Base-by-base conservation (phyloP, 2,888 invertebrate genomes). In the Scaptomyza caliginosa region DNA sequence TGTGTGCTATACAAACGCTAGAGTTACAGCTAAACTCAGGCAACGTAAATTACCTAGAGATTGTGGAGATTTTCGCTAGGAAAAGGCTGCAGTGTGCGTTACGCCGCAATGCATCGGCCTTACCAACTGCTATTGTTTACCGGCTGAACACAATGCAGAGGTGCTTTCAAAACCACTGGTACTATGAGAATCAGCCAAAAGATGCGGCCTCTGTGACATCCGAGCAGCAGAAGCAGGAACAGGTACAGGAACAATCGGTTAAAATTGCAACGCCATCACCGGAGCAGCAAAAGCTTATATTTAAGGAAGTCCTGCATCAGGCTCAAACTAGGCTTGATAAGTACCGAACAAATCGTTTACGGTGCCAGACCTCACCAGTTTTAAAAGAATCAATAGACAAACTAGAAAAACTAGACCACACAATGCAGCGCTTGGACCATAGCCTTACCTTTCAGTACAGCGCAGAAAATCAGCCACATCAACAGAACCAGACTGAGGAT, bases 41-140 rank as follows among this genome's bases (percentile, higher is more conserved):
- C 6, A 42, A 51, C 4, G 52, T 88, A 1, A 88, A 86, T 38
- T 91, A 88, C 76, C 38, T 90, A 26, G 71, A 77, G 0, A 62
- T 91, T 5, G 57, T 91, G 0, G 86, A 89, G 28, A 69, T 86
- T 2, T 77, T 90, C 40, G 81, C 89, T 36, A 72, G 58, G 52
- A 76, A 85, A 1, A 74, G 80, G 1, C 67, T 89, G 1, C 74
- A 72, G 10, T 26, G 32, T 4, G 26, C 59, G 4, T 46, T 90
- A 3, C 51, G 43, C 0, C 49, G 24, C 13, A 45, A 26, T 7
- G n/a, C 11, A 4, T 17, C 19, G 1, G 3, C 10, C 1, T 38
- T 88, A 6, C 88, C 90, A 0, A 17, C 45, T 0, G 76, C 79
- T 42, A 58, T 92, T 5, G 88, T 91, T 30, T 91, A 90, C 43